Conservation (phyloP, 2,113 vertebrate genomes). For the Protobothrops mucrosquamatus region DNA sequence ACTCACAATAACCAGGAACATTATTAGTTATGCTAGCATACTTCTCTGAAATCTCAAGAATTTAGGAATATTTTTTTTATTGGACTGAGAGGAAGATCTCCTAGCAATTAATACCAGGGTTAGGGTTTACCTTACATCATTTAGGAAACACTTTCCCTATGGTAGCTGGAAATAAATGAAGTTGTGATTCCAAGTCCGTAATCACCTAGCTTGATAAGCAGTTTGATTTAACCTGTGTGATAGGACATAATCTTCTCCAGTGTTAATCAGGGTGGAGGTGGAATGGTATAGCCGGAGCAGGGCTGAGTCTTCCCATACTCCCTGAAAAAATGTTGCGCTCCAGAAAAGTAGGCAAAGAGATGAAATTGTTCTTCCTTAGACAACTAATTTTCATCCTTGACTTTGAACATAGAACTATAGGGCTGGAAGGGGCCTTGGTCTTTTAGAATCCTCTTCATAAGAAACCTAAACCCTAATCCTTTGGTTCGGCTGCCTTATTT, state of each 20-base stretch:
- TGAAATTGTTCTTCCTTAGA: too few relatives aligned
- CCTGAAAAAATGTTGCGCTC: neutral
- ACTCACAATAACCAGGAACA: neutral
- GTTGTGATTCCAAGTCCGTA: slow-evolving; percentile 41
- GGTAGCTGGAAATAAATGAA: slow-evolving; percentile 44
- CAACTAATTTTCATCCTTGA: neutral
- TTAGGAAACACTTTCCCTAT: slow-evolving; percentile 39
- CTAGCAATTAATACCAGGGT: neutral
- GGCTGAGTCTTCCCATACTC: neutral
- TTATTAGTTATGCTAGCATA: neutral
- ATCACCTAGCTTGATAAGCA: slow-evolving; percentile 29
- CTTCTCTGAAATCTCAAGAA: neutral
- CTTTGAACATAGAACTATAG: too few relatives aligned
- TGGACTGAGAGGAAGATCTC: too few relatives aligned
- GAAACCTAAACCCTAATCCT: neutral
- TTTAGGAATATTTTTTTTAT: neutral
- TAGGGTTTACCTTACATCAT: neutral
- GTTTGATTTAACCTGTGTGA: neutral
- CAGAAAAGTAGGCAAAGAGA: neutral
- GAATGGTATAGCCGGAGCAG: neutral
- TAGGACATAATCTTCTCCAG: neutral
- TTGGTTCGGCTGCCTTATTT: neutral
- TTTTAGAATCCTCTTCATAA: too few relatives aligned
- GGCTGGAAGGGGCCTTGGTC: too few relatives aligned
- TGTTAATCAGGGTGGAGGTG: neutral